Percentiles rank a stretch among this genome's conserved stretches.
phyloP scores from a whole-genome alignment of 1,140 invertebrate genomes.

The Gerris buenoi region DNA sequence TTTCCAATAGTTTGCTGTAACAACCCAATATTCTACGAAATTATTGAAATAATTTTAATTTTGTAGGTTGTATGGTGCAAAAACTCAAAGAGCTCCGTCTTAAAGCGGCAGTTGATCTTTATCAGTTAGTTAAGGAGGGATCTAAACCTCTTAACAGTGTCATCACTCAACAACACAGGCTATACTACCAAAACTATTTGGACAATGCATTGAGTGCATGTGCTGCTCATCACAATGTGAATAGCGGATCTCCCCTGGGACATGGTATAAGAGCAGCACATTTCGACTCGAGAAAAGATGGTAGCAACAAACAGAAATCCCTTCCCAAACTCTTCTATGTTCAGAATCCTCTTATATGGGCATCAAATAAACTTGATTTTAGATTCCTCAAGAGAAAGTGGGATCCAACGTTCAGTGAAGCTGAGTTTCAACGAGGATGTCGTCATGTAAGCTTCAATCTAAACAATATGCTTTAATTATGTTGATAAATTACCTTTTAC shows the following conservation, averaged over 20 bases:
- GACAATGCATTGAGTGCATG: neutral
- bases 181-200: neutral
- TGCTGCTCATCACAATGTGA: neutral
- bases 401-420: constrained; percentile 16
- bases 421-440: constrained; percentile 17
- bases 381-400: constrained; percentile 11
- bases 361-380: constrained; percentile 19
- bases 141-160: neutral
- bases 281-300: neutral
- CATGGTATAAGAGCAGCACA: neutral
- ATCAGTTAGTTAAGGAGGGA: neutral
- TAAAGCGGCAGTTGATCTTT: neutral
- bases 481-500: no score
- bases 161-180: neutral
- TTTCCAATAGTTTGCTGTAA: no score
- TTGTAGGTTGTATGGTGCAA: neutral
- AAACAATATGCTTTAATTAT: no score
- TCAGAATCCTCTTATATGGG: constrained; percentile 19
- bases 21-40: no score
- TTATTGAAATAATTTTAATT: no score
- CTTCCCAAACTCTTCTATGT: constrained; percentile 16
- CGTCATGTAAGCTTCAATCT: no score
- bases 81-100: neutral
- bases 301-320: neutral
- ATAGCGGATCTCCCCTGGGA: neutral